These are phyloP conservation scores for Nasonia giraulti DNA, from an alignment of 1,140 invertebrate species.

Conservation along the genomic window DNA sequence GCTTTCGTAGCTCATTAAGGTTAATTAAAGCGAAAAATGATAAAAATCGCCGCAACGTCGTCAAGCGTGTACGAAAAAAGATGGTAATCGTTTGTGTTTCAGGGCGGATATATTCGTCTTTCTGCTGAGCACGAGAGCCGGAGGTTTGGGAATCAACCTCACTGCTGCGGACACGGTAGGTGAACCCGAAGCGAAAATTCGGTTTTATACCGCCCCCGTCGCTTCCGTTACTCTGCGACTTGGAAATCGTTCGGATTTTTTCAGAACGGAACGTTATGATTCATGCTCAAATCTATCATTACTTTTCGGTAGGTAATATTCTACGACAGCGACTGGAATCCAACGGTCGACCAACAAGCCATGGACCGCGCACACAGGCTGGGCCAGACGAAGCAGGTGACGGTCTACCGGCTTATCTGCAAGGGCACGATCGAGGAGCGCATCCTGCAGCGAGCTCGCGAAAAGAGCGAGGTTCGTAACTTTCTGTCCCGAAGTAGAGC, in stretches of 20 bases:
- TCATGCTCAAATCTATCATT: slow-evolving; percentile 51
- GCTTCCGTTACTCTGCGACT: not conserved
- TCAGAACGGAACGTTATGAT: not conserved
- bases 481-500: not conserved
- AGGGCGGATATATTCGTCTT: slow-evolving; percentile 96
- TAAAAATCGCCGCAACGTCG: slow-evolving; percentile 10
- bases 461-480: slow-evolving; percentile 87
- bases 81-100: slow-evolving; percentile 58
- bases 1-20: not conserved
- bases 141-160: slow-evolving; percentile 97
- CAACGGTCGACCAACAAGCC: slow-evolving; percentile 95
- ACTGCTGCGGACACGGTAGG: slow-evolving; percentile 97
- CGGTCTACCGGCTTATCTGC: slow-evolving; percentile 92
- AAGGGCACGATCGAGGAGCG: slow-evolving; percentile 94
- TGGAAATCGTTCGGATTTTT: not conserved
- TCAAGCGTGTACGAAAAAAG: slow-evolving; percentile 6
- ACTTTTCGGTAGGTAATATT: slow-evolving; percentile 89
- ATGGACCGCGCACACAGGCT: slow-evolving; percentile 94
- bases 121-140: slow-evolving; percentile 95
- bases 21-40: not conserved
- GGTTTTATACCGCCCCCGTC: not conserved
- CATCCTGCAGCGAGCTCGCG: slow-evolving; percentile 90
- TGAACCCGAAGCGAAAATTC: slow-evolving; percentile 49
- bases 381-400: slow-evolving; percentile 93
- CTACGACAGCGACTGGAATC: slow-evolving; percentile 99